Percentiles rank a stretch among this genome's conserved stretches.
phyloP scores from a whole-genome alignment of 2,888 invertebrate species.

The Gymnoscelis rufifasciata region DNA sequence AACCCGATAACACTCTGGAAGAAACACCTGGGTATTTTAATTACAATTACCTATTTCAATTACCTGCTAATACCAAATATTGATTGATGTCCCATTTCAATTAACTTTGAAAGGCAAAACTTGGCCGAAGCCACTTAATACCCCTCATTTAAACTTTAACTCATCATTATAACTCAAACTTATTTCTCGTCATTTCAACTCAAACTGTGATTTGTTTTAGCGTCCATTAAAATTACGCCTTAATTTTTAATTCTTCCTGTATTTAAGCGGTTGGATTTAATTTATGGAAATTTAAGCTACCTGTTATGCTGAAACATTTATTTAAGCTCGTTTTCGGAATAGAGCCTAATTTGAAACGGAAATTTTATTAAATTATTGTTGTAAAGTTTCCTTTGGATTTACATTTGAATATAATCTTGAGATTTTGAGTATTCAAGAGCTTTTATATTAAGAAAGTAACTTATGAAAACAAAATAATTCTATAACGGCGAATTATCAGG shows the following conservation, averaged over 20 bases:
- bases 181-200: slow-evolving; percentile 28
- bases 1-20: too few species aligned
- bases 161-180: slow-evolving; percentile 20
- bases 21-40: too few species aligned
- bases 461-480: too few species aligned
- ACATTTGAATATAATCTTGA: too few species aligned
- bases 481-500: too few species aligned
- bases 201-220: slow-evolving; percentile 37
- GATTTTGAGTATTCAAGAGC: too few species aligned
- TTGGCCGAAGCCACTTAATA: slow-evolving; percentile 20
- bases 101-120: slow-evolving; percentile 13
- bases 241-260: slow-evolving; percentile 39
- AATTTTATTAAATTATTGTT: too few species aligned
- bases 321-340: neutral
- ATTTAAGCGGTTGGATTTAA: slow-evolving; percentile 14
- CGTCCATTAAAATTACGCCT: slow-evolving; percentile 42
- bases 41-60: too few species aligned
- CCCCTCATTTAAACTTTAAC: slow-evolving; percentile 19
- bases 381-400: too few species aligned
- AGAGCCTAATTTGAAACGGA: too few species aligned
- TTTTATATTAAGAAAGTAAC: too few species aligned
- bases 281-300: slow-evolving; percentile 6
- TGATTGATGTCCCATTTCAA: slow-evolving; percentile 17
- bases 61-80: slow-evolving; percentile 7
- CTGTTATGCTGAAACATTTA: slow-evolving; percentile 4